Evolutionary conservation across 1,140 invertebrate species (phyloP), one percentile per base, ranked within the genome.

Genomic region (Drosophila navojoa): DNA sequence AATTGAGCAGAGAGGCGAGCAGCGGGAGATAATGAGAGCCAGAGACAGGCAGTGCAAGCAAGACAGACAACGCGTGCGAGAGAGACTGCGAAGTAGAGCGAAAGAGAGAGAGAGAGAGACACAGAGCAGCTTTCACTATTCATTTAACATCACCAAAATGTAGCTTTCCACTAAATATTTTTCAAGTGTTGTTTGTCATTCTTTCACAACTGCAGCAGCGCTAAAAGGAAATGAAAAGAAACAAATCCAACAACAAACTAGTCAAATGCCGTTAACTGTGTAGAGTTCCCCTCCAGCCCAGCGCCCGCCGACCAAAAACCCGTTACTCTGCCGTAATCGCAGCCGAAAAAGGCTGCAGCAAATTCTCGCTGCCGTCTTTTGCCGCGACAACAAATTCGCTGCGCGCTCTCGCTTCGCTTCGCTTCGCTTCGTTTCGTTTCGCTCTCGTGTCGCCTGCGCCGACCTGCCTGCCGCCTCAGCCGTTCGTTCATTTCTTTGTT

Each of bases 341-440:
- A 54, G 19, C 29, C 52, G 29, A 54, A 54, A 69, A 63, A 52
- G 73, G 63, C 71, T 74, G 70, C 70, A 73, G 54, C 69, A 76
- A 63, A 38, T 63, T 59, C 32, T 68, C 69, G 69, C 61, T 71
- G 73, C 22, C 27, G 40, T 47, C 67, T 52, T 55, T 53, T 68
- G 52, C 58, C 42, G 49, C 49, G 35, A 35, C 7, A 49, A 29
- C 63, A 47, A 82, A 84, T 84, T 79, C 71, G 79, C 80, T 74
- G 80, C 68, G 25, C 45, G 61, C 52, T 44, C 22, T 35, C 27
- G 40, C 32, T 11, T 16, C 35, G 35, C 2, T 13, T 35, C 32
- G 32, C 9, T 35, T 35, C 32, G 32, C 5, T 29, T 29, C 27
- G 27, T 6, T 29, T 27, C 4, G 27, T 35, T 35, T 38, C 42